These are phyloP conservation scores for Nothocercus nigrocapillus DNA, from an alignment of 2,113 vertebrate species.

Conservation along the genomic window DNA sequence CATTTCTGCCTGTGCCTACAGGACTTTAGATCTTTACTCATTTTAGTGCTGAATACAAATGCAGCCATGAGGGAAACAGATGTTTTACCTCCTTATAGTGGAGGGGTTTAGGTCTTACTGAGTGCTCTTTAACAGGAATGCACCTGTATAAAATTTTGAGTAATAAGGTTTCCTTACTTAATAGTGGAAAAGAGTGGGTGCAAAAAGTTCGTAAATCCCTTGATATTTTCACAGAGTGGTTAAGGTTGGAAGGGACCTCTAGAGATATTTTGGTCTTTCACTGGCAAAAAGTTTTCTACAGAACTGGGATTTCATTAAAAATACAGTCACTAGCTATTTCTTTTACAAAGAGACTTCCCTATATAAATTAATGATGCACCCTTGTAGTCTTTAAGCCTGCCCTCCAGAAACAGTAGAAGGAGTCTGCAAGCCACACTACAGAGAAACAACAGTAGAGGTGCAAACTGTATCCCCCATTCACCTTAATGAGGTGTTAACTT, in stretches of 20 bases:
- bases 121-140: not conserved
- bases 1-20: not conserved
- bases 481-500: slow-evolving; percentile 68
- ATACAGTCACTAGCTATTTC: not conserved
- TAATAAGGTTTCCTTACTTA: not conserved
- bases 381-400: not conserved
- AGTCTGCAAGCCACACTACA: not conserved
- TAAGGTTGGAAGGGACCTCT: no score
- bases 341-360: slow-evolving; percentile 8
- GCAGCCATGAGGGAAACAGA: not conserved
- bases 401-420: slow-evolving; percentile 13
- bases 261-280: not conserved
- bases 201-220: not conserved
- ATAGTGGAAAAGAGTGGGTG: not conserved
- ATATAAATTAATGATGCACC: slow-evolving; percentile 21
- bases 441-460: slow-evolving; percentile 42
- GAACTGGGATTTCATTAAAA: slow-evolving; percentile 18
- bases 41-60: slow-evolving; percentile 26
- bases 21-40: not conserved
- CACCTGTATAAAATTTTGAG: not conserved
- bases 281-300: not conserved
- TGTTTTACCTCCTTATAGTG: not conserved
- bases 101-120: not conserved
- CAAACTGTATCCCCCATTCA: slow-evolving; percentile 46
- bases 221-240: not conserved